phyloP scores from a whole-genome alignment of 2,888 invertebrate species.

The Molanna angustata region DNA sequence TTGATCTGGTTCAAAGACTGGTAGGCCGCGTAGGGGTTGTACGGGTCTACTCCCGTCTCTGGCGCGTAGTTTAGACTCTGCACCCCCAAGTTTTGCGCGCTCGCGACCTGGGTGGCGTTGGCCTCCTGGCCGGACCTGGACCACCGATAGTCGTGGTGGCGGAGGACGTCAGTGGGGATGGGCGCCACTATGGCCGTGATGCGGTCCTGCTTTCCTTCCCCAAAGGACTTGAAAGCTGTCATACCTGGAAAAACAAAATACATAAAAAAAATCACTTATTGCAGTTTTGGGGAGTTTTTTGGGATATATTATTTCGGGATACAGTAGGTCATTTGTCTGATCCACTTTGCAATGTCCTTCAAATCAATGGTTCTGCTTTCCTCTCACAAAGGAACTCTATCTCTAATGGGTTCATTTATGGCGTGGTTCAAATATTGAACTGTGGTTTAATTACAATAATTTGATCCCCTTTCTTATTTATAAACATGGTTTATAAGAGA shows the following conservation, averaged over 20 bases:
- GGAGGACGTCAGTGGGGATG: slow-evolving; percentile 15
- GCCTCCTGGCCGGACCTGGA: slow-evolving; percentile 24
- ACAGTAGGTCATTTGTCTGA: too few species aligned
- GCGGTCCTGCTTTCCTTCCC: slow-evolving; percentile 21
- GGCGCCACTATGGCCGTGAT: slow-evolving; percentile 27
- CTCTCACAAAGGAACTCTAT: too few species aligned
- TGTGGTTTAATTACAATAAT: too few species aligned
- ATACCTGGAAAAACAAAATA: slow-evolving; percentile 18
- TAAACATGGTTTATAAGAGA: too few species aligned
- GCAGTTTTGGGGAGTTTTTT: too few species aligned
- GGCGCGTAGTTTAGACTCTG: slow-evolving; percentile 3
- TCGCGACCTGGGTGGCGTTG: not conserved
- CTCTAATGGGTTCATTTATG: too few species aligned
- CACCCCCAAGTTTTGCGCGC: slow-evolving; percentile 1
- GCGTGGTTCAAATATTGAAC: too few species aligned
- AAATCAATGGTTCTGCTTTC: too few species aligned
- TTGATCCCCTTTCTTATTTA: too few species aligned
- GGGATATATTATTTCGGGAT: too few species aligned
- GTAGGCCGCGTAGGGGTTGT: slow-evolving; percentile 20
- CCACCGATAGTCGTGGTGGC: slow-evolving; percentile 23
- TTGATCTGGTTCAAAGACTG: slow-evolving; percentile 4
- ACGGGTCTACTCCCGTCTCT: slow-evolving; percentile 16
- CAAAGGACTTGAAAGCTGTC: slow-evolving; percentile 26
- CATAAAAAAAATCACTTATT: too few species aligned
- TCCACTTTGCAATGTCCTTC: too few species aligned